Conservation (phyloP, 2,888 invertebrate species). For the Teleogryllus oceanicus region DNA sequence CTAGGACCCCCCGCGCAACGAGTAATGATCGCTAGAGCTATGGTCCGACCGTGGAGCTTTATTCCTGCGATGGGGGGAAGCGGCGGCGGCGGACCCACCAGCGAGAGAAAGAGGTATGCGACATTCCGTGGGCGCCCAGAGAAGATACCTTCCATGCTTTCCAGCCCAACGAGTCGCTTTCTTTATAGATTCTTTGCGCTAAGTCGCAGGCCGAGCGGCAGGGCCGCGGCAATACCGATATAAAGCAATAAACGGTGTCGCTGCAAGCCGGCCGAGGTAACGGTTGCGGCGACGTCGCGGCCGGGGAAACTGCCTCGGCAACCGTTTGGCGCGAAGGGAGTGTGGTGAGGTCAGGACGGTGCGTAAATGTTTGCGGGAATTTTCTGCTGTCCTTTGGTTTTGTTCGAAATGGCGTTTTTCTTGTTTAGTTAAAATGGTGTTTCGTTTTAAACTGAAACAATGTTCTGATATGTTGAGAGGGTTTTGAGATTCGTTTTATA, state of each 20-base stretch:
- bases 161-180: slow-evolving; percentile 1
- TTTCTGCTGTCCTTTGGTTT: too few relatives aligned
- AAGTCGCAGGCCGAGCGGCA: not conserved
- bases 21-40: too few relatives aligned
- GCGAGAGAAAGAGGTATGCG: not conserved
- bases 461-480: too few relatives aligned
- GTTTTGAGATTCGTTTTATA: too few relatives aligned
- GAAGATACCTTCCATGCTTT: slow-evolving; percentile 2
- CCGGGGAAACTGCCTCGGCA: not conserved
- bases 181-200: not conserved
- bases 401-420: too few relatives aligned
- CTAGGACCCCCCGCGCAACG: too few relatives aligned
- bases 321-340: too few relatives aligned
- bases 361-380: too few relatives aligned
- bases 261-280: not conserved
- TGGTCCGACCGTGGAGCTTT: too few relatives aligned
- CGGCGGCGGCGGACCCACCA: not conserved
- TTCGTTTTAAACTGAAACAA: too few relatives aligned
- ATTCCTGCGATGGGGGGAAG: not conserved
- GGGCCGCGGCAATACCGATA: not conserved
- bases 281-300: not conserved
- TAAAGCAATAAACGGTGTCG: not conserved
- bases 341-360: too few relatives aligned
- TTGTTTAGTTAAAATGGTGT: too few relatives aligned
- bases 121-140: not conserved